phyloP scores from a whole-genome alignment of 2,113 vertebrate species.

The Tylochromis polylepis region DNA sequence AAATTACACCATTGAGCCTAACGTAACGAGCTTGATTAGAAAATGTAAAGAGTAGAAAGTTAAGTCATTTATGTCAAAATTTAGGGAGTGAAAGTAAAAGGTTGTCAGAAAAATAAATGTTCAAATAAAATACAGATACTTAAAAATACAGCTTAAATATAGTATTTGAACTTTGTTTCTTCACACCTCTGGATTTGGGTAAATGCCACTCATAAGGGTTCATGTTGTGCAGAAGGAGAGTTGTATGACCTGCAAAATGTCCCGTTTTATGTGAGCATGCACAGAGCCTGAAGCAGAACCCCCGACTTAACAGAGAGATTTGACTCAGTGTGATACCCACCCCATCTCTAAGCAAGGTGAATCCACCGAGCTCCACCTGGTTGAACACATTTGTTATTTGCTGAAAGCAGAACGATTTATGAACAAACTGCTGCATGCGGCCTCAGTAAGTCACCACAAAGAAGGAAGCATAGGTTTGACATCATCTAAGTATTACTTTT shows the following conservation, averaged over 20 bases:
- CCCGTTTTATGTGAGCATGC: neutral
- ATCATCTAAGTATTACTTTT: too few species aligned
- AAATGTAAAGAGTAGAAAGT: neutral
- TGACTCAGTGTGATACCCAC: neutral
- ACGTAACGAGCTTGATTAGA: neutral
- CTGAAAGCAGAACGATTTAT: neutral
- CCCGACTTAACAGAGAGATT: neutral
- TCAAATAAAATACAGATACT: neutral
- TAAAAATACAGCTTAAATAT: neutral
- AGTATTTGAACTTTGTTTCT: neutral
- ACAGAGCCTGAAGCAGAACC: neutral
- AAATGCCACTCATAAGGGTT: neutral
- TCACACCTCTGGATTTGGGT: neutral
- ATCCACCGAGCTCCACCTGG: neutral
- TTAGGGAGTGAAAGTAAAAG: neutral
- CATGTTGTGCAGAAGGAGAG: neutral
- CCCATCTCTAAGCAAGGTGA: neutral
- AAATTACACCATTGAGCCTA: neutral
- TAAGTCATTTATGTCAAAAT: neutral
- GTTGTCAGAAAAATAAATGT: neutral
- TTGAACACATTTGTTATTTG: neutral
- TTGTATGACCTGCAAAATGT: neutral
- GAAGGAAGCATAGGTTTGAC: too few species aligned
- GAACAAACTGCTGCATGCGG: neutral
- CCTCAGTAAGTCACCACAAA: too few species aligned